phyloP scores from a whole-genome alignment of 2,113 vertebrate genomes.

The Melozone crissalis region DNA sequence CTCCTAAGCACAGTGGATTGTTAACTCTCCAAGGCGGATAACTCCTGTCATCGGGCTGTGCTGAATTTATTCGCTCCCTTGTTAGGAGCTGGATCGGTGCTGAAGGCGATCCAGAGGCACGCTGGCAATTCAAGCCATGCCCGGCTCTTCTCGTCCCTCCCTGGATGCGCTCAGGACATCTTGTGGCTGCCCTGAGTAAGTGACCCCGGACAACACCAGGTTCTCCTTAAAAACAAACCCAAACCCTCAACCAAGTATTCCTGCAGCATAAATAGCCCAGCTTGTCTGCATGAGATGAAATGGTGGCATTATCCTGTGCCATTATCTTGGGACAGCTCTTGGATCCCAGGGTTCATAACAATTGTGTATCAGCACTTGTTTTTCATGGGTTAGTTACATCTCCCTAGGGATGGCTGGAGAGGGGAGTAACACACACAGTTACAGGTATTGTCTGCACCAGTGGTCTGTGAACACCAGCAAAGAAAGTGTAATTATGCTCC shows the following conservation, averaged over 20 bases:
- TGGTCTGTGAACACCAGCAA: not conserved
- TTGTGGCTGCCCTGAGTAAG: not conserved
- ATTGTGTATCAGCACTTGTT: not conserved
- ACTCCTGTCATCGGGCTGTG: not conserved
- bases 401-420: not conserved
- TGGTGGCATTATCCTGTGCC: not conserved
- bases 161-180: not conserved
- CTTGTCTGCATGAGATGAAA: not conserved
- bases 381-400: not conserved
- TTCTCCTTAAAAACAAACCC: not conserved
- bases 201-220: not conserved
- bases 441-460: not conserved
- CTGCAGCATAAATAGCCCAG: not conserved
- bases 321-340: not conserved
- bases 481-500: not conserved
- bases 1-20: not conserved
- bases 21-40: not conserved
- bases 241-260: not conserved
- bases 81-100: not conserved
- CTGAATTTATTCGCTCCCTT: slow-evolving; percentile 2
- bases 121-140: not conserved
- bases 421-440: not conserved
- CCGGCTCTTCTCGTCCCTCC: not conserved
- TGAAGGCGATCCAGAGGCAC: not conserved
- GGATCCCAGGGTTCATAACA: not conserved